Evolutionary conservation across 2,888 invertebrate genomes (phyloP), one percentile per base, ranked within the genome.

Genomic region (Diloba caeruleocephala): DNA sequence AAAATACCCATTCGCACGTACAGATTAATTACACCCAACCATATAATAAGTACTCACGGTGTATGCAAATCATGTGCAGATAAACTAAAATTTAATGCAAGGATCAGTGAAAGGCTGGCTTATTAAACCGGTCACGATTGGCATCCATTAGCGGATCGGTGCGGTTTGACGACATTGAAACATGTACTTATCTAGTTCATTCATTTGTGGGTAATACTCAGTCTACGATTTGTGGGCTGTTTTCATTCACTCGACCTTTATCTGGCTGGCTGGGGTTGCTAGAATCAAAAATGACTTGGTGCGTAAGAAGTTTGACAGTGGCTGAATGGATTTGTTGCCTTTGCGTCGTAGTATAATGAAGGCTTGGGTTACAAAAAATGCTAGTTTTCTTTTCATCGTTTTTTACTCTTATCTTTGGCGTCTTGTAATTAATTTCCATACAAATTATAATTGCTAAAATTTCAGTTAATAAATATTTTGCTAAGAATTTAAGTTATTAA

Each of bases 21-120:
- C 32, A 66, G 28, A 66, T 62, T 53, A 72, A 73, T 58, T 45
- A 45, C 50, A 64, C 46, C 14, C 41, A n/a, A n/a, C n/a, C n/a
- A n/a, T n/a, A n/a, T n/a, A n/a, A n/a, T 38, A 66, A 66, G 63
- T 54, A 61, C 55, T 60, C 53, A 62, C 68, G 56, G 45, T 57
- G 49, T 69, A 78, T 78, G 77, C 59, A 70, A 74, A 71, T 74
- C 61, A 65, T 74, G 63, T 53, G 51, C 55, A 61, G 61, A 72
- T 74, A 74, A 76, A 63, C 64, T 71, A 54, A 74, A 72, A 68
- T 75, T 72, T 69, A 71, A 63, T 50, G 71, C 73, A 76, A 76
- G 74, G 73, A 76, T 74, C 80, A 70, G 76, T 81, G 81, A 81
- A 80, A 80, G 82, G 79, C 57, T 49, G 55, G 44, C 44, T 58